Conservation (phyloP, 1,140 invertebrate species). For the Drosophila lacertosa region DNA sequence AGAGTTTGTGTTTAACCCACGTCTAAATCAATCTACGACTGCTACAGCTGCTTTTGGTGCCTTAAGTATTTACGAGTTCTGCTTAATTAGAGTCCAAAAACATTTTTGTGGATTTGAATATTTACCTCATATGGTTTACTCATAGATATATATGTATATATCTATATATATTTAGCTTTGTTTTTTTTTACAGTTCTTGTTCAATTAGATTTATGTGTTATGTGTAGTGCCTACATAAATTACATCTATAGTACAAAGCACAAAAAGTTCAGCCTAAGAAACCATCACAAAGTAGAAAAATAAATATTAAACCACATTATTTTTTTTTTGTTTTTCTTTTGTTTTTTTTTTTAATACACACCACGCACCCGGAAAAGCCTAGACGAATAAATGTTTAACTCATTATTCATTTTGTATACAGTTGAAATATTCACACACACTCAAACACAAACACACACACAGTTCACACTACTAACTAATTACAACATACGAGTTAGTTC, state of each 20-base stretch:
- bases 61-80: slow-evolving; percentile 49
- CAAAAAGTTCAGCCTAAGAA: slow-evolving; percentile 80
- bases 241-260: slow-evolving; percentile 70
- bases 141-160: slow-evolving; percentile 51
- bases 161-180: too few species aligned
- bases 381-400: slow-evolving; percentile 21
- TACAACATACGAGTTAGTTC: slow-evolving; percentile 25
- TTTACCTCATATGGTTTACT: slow-evolving; percentile 66
- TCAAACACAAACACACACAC: background rate
- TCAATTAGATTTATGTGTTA: slow-evolving; percentile 16
- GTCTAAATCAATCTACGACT: slow-evolving; percentile 9
- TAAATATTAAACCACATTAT: slow-evolving; percentile 66
- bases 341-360: too few species aligned
- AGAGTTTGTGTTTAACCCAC: slow-evolving; percentile 10
- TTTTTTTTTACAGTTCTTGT: slow-evolving; percentile 36
- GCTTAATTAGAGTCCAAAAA: slow-evolving; percentile 61
- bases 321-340: too few species aligned
- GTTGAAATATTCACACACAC: slow-evolving; percentile 7
- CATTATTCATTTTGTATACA: slow-evolving; percentile 20
- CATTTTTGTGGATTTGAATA: slow-evolving; percentile 66
- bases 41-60: slow-evolving; percentile 54
- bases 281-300: slow-evolving; percentile 81
- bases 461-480: slow-evolving; percentile 29
- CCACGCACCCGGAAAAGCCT: slow-evolving; percentile 22
- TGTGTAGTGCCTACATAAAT: slow-evolving; percentile 44